A percentile compares a stretch with the other conserved stretches of the same genome.
Evolutionary conservation across 2,888 invertebrate species (phyloP).

Genomic region (Amblyjoppa fuscipennis): DNA sequence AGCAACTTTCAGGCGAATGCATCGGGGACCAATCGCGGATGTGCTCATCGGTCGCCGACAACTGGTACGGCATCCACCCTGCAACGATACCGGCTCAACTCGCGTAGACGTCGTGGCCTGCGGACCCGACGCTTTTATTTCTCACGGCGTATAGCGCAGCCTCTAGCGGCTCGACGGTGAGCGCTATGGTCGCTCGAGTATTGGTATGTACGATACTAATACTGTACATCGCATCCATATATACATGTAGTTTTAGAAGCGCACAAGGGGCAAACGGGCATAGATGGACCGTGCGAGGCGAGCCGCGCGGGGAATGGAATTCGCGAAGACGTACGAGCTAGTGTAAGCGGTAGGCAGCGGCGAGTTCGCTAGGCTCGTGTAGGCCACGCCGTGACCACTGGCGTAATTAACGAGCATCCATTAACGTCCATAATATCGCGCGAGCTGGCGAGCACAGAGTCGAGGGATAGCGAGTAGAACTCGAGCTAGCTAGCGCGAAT

Average conservation of each 20-base stretch:
- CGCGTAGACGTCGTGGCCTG: slow-evolving; percentile 40
- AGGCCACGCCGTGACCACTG: slow-evolving; percentile 70
- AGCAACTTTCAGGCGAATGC: not conserved
- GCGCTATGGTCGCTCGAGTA: slow-evolving; percentile 40
- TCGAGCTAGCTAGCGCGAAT: slow-evolving; percentile 64
- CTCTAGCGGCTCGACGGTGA: slow-evolving; percentile 25
- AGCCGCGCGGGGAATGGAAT: slow-evolving; percentile 62
- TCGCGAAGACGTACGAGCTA: slow-evolving; percentile 67
- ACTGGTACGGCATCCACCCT: slow-evolving; percentile 9
- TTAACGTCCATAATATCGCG: slow-evolving; percentile 73
- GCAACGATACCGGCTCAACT: not conserved
- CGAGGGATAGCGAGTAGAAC: slow-evolving; percentile 51
- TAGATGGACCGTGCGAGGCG: slow-evolving; percentile 61
- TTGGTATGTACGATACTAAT: slow-evolving; percentile 46
- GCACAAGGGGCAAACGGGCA: slow-evolving; percentile 57
- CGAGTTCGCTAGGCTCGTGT: slow-evolving; percentile 60
- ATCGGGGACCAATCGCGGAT: not conserved
- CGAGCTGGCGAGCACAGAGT: slow-evolving; percentile 57
- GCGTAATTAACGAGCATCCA: slow-evolving; percentile 73
- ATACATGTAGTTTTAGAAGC: slow-evolving; percentile 24
- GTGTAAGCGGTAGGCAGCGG: slow-evolving; percentile 65
- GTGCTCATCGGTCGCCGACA: not conserved
- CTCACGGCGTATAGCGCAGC: slow-evolving; percentile 67
- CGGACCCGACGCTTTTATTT: slow-evolving; percentile 69
- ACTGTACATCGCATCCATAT: slow-evolving; percentile 27